Evolutionary conservation across 2,888 invertebrate species (phyloP).

Genomic region (Philhelius pedissequus): DNA sequence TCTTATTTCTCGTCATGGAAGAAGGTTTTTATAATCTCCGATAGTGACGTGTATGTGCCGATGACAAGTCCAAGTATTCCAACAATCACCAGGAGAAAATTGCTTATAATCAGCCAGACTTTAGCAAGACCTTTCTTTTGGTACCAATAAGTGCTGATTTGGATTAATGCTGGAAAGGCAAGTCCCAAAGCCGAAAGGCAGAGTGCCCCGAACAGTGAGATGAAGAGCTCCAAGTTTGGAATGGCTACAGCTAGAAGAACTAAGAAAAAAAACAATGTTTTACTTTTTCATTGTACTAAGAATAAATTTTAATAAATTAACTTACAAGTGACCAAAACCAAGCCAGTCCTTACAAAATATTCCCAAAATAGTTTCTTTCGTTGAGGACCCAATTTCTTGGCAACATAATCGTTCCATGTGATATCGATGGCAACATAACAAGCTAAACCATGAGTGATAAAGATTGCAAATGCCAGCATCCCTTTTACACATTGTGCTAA

Average conservation of each 20-base stretch:
- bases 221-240: slow-evolving; percentile 90
- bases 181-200: slow-evolving; percentile 93
- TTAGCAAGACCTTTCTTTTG: slow-evolving; percentile 81
- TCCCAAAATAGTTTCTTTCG: slow-evolving; percentile 85
- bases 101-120: slow-evolving; percentile 82
- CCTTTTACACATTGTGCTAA: slow-evolving; percentile 86
- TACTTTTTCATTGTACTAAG: neutral
- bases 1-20: slow-evolving; percentile 69
- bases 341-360: slow-evolving; percentile 86
- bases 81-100: slow-evolving; percentile 83
- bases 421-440: slow-evolving; percentile 98
- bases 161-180: slow-evolving; percentile 93
- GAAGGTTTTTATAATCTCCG: slow-evolving; percentile 83
- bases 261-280: slow-evolving; percentile 79
- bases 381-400: slow-evolving; percentile 82
- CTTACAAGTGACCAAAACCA: slow-evolving; percentile 93
- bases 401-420: slow-evolving; percentile 90
- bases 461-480: slow-evolving; percentile 89
- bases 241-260: slow-evolving; percentile 91
- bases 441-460: slow-evolving; percentile 94
- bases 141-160: slow-evolving; percentile 90
- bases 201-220: slow-evolving; percentile 91
- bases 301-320: neutral
- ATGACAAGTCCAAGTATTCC: slow-evolving; percentile 84
- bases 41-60: slow-evolving; percentile 85